Percentiles rank a stretch among this genome's conserved stretches.
phyloP scores from a whole-genome alignment of 2,797 vertebrate species.

The Gobionotothen gibberifrons region DNA sequence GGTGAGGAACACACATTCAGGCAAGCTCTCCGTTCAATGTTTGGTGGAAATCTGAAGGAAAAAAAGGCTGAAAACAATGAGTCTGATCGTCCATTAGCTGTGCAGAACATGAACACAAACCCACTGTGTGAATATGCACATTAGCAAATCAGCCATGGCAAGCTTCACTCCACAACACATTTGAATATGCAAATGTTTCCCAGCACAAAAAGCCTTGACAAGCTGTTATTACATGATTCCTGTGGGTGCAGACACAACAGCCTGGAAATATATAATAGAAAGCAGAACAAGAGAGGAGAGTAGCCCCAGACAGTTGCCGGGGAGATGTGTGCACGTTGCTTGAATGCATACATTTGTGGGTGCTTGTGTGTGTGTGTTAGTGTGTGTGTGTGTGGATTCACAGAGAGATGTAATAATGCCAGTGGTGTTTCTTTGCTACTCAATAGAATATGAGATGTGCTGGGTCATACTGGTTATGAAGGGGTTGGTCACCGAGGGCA shows the following conservation, averaged over 20 bases:
- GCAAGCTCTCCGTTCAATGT: slow-evolving; percentile 28
- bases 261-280: slow-evolving; percentile 70
- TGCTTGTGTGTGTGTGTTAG: slow-evolving; percentile 16
- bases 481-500: slow-evolving; percentile 16
- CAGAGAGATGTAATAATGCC: slow-evolving; percentile 29
- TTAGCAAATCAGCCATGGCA: slow-evolving; percentile 63
- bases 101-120: slow-evolving; percentile 57
- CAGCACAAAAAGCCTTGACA: slow-evolving; percentile 77
- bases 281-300: slow-evolving; percentile 52
- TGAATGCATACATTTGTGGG: slow-evolving; percentile 24
- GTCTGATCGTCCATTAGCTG: slow-evolving; percentile 55
- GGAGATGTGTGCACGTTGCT: slow-evolving; percentile 64
- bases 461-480: slow-evolving; percentile 23
- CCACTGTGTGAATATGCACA: slow-evolving; percentile 61
- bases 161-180: slow-evolving; percentile 65
- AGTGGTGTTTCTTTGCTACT: slow-evolving; percentile 54
- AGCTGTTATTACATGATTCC: slow-evolving; percentile 80
- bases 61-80: slow-evolving; percentile 43
- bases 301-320: slow-evolving; percentile 71
- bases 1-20: slow-evolving; percentile 28
- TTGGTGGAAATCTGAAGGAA: slow-evolving; percentile 19
- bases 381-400: slow-evolving; percentile 4
- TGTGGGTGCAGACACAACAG: slow-evolving; percentile 71
- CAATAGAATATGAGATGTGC: slow-evolving; percentile 20
- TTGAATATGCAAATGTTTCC: slow-evolving; percentile 79